Base-by-base conservation (phyloP, 30 jellyfish, hydroid and myxozoan species). In the Chrysaora quinquecirrha region DNA sequence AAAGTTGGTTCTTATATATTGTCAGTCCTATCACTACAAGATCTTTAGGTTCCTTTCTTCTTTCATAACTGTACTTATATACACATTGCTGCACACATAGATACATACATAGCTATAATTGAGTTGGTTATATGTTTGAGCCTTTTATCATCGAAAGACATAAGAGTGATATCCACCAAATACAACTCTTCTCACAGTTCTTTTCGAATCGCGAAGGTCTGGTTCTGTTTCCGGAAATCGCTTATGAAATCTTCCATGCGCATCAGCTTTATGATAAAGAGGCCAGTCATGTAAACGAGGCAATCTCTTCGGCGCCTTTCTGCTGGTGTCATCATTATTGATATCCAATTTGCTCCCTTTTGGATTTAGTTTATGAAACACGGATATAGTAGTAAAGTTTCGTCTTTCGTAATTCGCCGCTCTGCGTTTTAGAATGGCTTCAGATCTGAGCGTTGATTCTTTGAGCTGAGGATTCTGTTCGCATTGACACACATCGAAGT, bases 171-270 rank as follows among this genome's bases (percentile, higher is more conserved):
- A 48, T 31, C 92, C 96, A 69, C 48, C 23, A 61, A 77, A 78
- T 16, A 74, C 38, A 7, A 52, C 80, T 46, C 74, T 71, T 30
- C 83, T 29, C n/a, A 87, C 84, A 19, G 75, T 70, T 27, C 72
- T 50, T 20, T 32, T 50, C 21, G 88, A 34, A 73, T 87, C 92
- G 35, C 92, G 76, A 18, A 79, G 49, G 70, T 77, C 92, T 1
- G 92, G 96, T 9, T 0, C 46, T 12, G 20, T 24, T 14, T 87
- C 91, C 27, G 91, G 84, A 30, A 66, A 81, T 16, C 3, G 28
- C 32, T 23, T 50, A 30, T 71, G 75, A 38, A 68, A 71, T 50
- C 76, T 19, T 9, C 23, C 33, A 43, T 52, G 78, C 28, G 85
- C 85, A 0, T 81, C 79, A 0, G 91, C 25, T 71, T 68, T 81